These are phyloP conservation scores for Metopolophium dirhodum DNA, from an alignment of 1,140 invertebrate genomes.

Conservation along the genomic window DNA sequence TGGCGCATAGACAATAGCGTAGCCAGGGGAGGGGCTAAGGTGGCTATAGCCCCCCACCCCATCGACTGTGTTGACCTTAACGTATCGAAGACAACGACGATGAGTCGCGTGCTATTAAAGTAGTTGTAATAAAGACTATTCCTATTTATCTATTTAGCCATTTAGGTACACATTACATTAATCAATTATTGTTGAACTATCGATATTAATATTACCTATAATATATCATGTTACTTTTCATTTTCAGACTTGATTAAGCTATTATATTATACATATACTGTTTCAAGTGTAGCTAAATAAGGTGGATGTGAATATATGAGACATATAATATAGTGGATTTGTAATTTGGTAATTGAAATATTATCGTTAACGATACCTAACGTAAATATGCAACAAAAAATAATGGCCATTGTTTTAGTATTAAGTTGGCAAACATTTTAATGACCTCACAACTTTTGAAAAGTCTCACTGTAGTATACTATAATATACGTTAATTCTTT, in stretches of 20 bases:
- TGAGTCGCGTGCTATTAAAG: background rate
- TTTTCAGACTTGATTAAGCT: background rate
- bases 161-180: background rate
- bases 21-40: too few species aligned
- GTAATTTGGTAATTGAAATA: background rate
- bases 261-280: background rate
- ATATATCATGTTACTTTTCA: background rate
- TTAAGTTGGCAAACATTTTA: background rate
- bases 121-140: background rate
- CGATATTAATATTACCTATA: background rate
- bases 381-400: background rate
- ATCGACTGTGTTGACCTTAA: too few species aligned
- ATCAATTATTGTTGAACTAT: background rate
- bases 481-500: background rate
- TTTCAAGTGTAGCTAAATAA: background rate
- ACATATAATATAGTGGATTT: background rate
- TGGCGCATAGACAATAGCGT: too few species aligned
- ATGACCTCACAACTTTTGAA: background rate
- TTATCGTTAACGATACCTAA: background rate
- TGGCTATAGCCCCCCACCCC: too few species aligned
- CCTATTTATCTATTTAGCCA: background rate
- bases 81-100: background rate
- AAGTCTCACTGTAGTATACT: background rate
- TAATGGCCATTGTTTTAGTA: background rate
- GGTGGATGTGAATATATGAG: background rate